Evolutionary conservation across 2,113 vertebrate species (phyloP).

Genomic region (Gymnobelideus leadbeateri): DNA sequence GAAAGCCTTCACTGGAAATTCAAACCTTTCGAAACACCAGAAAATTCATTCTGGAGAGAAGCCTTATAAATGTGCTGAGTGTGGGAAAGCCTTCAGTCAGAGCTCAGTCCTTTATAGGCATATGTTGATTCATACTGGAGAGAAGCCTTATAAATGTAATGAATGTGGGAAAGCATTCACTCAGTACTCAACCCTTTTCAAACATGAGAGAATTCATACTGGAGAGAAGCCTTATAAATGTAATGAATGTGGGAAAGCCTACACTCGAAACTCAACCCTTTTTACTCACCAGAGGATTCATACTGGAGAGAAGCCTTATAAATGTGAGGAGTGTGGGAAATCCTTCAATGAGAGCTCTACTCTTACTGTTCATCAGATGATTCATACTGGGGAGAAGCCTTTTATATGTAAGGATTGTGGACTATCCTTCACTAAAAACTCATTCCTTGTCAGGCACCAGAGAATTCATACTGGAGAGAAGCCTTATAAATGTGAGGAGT

Average conservation of each 20-base stretch:
- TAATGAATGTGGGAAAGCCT: conserved; percentile 82
- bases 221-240: conserved; percentile 81
- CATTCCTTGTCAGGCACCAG: conserved; percentile 79
- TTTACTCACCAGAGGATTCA: conserved; percentile 82
- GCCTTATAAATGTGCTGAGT: not conserved
- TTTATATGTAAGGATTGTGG: conserved; percentile 77
- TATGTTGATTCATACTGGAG: conserved; percentile 76
- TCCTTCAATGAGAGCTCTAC: conserved; percentile 75
- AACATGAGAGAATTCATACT: conserved; percentile 79
- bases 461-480: conserved; percentile 68
- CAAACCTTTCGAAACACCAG: not conserved
- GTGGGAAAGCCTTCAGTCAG: not conserved
- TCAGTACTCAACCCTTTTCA: conserved; percentile 77
- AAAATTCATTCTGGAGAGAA: not conserved
- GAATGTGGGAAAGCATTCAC: conserved; percentile 82
- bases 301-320: conserved; percentile 80
- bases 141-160: conserved; percentile 78
- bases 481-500: not conserved
- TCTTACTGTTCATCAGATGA: conserved; percentile 73
- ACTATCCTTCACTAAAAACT: conserved; percentile 77
- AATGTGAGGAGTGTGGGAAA: conserved; percentile 79
- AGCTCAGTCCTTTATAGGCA: conserved; percentile 76
- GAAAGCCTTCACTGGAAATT: not conserved
- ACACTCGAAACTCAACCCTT: conserved; percentile 81
- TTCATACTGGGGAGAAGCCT: conserved; percentile 79